Evolutionary conservation across 2,797 vertebrate species (phyloP).

Genomic region (Pantherophis alleghaniensis): DNA sequence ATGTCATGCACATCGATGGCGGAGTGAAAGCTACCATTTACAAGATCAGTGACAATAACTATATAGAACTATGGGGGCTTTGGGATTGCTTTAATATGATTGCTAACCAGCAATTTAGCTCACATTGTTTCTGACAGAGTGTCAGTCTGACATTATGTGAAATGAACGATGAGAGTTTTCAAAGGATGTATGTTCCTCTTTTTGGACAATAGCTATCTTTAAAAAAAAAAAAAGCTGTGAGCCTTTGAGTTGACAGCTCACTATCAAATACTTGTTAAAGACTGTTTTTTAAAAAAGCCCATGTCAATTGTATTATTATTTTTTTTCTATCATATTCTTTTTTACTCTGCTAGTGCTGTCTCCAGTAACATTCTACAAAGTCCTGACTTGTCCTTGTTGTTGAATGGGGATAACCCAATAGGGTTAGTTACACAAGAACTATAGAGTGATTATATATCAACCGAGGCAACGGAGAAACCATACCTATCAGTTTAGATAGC

Average conservation of each 20-base stretch:
- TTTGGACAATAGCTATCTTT: background rate
- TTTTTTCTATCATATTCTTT: background rate
- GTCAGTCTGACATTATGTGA: conserved; percentile 77
- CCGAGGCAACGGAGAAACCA: background rate
- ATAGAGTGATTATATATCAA: background rate
- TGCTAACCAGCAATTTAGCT: conserved; percentile 80
- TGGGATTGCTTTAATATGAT: conserved; percentile 76
- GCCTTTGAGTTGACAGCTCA: conserved; percentile 22
- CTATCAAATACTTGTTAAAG: background rate
- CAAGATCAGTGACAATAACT: conserved; percentile 78
- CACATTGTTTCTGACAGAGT: conserved; percentile 82
- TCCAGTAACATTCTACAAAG: background rate
- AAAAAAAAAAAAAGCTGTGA: conserved; percentile 42
- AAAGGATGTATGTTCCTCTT: conserved; percentile 42
- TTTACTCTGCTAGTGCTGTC: background rate
- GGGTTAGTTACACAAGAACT: too few species aligned
- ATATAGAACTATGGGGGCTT: conserved; percentile 68
- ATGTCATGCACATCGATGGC: conserved; percentile 80
- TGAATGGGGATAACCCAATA: background rate
- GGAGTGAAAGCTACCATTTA: conserved; percentile 86
- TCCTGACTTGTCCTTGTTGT: background rate
- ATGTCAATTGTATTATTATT: background rate
- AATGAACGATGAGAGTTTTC: conserved; percentile 69
- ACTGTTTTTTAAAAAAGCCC: background rate
- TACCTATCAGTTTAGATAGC: background rate